A percentile compares a stretch with the other conserved stretches of the same genome.
These are phyloP conservation scores for Ceratina calcarata DNA, from an alignment of 1,140 invertebrate species.

Conservation along the genomic window DNA sequence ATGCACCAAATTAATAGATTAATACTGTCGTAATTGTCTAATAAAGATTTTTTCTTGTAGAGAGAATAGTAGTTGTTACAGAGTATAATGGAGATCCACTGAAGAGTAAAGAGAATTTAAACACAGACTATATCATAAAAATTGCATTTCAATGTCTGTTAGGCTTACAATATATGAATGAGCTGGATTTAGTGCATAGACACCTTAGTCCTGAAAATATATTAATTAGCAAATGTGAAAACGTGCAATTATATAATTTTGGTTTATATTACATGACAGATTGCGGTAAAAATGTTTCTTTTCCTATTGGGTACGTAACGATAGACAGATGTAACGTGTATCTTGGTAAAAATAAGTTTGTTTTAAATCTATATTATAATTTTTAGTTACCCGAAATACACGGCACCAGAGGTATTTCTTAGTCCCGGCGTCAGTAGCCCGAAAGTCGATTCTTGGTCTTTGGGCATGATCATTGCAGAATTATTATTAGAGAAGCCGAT, in stretches of 20 bases:
- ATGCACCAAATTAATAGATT: not conserved
- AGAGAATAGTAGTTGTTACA: constrained; percentile 93
- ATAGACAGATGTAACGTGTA: not conserved
- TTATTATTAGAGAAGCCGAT: constrained; percentile 84
- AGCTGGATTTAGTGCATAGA: constrained; percentile 87
- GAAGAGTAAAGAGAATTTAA: constrained; percentile 74
- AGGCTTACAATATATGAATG: constrained; percentile 88
- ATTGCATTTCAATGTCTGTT: constrained; percentile 87
- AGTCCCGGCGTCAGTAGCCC: constrained; percentile 82
- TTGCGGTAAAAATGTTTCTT: constrained; percentile 90
- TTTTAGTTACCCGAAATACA: constrained; percentile 87
- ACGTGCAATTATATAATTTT: constrained; percentile 95
- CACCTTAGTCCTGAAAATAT: constrained; percentile 93
- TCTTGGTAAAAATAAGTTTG: not conserved
- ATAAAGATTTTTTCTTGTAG: constrained; percentile 81
- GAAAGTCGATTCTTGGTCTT: constrained; percentile 94
- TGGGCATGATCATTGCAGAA: constrained; percentile 93
- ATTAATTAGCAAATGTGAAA: constrained; percentile 85
- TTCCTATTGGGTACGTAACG: constrained; percentile 92
- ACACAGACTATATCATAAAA: constrained; percentile 81
- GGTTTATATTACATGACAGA: constrained; percentile 96
- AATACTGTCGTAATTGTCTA: constrained; percentile 3
- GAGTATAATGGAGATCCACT: constrained; percentile 90
- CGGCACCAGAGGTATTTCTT: constrained; percentile 92
- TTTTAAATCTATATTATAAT: constrained; percentile 28